phyloP scores from a whole-genome alignment of 2,797 vertebrate genomes.

The Melanotaenia maccullochi region DNA sequence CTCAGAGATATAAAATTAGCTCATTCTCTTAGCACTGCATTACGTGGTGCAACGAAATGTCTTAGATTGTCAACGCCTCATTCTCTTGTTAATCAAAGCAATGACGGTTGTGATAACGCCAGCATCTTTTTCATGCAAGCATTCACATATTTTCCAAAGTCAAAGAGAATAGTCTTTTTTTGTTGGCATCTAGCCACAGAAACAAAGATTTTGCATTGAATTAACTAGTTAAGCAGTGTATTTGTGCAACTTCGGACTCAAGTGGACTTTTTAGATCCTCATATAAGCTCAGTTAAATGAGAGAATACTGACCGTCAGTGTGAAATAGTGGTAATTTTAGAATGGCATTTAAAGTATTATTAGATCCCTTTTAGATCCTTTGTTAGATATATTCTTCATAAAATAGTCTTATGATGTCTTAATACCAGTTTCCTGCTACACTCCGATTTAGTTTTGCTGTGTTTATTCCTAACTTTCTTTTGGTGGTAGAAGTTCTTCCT shows the following conservation, averaged over 20 bases:
- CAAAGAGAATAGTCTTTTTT: background rate
- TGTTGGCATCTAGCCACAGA: background rate
- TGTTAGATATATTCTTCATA: background rate
- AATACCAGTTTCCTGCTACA: constrained; percentile 39
- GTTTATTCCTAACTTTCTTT: constrained; percentile 68
- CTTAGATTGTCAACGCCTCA: background rate
- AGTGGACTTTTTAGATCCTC: background rate
- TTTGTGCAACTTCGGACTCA: background rate
- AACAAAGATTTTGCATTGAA: background rate
- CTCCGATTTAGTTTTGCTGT: constrained; percentile 58
- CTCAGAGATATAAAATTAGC: background rate
- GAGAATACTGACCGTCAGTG: background rate
- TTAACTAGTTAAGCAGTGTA: background rate
- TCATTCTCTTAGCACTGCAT: background rate
- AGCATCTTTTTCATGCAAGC: background rate
- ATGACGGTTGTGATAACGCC: background rate
- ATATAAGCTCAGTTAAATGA: background rate
- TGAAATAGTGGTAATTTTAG: background rate
- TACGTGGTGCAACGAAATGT: background rate
- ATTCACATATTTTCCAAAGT: background rate
- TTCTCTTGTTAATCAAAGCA: background rate
- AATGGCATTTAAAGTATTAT: background rate
- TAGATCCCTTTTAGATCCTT: background rate
- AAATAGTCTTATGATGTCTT: constrained; percentile 15
- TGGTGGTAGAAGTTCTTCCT: constrained; percentile 69